Evolutionary conservation across 2,113 vertebrate genomes (phyloP).

Genomic region (Verasper variegatus): DNA sequence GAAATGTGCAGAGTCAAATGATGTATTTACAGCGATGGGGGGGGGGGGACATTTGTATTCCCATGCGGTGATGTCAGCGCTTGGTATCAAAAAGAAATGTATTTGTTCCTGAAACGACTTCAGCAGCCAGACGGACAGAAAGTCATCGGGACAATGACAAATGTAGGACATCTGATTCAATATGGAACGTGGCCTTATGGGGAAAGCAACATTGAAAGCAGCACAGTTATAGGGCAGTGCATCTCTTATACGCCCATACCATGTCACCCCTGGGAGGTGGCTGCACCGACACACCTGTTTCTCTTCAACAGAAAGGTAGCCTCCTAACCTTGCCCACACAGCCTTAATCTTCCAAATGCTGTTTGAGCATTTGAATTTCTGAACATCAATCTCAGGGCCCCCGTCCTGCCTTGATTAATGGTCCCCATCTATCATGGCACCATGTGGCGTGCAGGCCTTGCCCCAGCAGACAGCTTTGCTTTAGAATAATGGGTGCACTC

Average conservation of each 20-base stretch:
- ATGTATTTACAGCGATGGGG: not conserved
- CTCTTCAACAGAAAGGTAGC: slow-evolving; percentile 52
- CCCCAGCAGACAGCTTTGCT: slow-evolving; percentile 80
- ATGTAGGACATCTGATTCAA: slow-evolving; percentile 53
- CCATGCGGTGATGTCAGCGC: slow-evolving; percentile 15
- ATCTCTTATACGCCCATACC: slow-evolving; percentile 14
- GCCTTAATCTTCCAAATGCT: slow-evolving; percentile 84
- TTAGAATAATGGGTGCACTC: slow-evolving; percentile 83
- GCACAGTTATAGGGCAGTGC: slow-evolving; percentile 20
- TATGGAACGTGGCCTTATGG: slow-evolving; percentile 32
- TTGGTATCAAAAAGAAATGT: slow-evolving; percentile 5
- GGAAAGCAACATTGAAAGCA: slow-evolving; percentile 37
- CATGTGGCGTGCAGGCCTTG: slow-evolving; percentile 74
- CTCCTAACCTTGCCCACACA: slow-evolving; percentile 75
- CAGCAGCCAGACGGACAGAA: slow-evolving; percentile 30
- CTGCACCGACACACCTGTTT: slow-evolving; percentile 54
- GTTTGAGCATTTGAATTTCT: slow-evolving; percentile 84
- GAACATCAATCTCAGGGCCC: slow-evolving; percentile 79
- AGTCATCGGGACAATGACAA: slow-evolving; percentile 61
- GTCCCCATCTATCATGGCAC: slow-evolving; percentile 81
- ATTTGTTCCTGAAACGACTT: slow-evolving; percentile 32
- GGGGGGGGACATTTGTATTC: slow-evolving; percentile 2
- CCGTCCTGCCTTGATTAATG: slow-evolving; percentile 82
- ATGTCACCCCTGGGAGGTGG: slow-evolving; percentile 13
- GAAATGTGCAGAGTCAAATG: not conserved